Evolutionary conservation across 2,888 invertebrate genomes (phyloP), one percentile per base, ranked within the genome.

Genomic region (Aleiodes leptofemur): DNA sequence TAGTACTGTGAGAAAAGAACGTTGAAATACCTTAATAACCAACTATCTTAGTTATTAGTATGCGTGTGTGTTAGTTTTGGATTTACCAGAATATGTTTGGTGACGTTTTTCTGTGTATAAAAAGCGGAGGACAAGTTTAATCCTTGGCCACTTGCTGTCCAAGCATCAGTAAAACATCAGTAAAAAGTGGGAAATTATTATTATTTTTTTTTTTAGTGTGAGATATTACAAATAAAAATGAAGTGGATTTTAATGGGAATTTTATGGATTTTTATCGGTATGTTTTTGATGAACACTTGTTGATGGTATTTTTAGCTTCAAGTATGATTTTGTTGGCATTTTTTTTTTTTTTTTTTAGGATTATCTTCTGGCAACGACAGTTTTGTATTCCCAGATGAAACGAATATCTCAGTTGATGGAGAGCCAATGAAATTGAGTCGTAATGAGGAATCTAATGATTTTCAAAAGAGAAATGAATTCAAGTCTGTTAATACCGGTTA

Each of bases 311-410:
- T n/a, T 57, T 9, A 57, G 4, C 14, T 48, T 9, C 61, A 48
- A 16, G 55, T 56, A 5, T 4, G 34, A 56, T 53, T 34, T 11
- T 43, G 13, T 11, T 4, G 34, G 13, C 11, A 50, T 34, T 50
- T 43, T 50, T 66, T 8, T 16, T 23, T 23, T 23, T 23, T 23
- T 23, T 31, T 14, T 70, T 9, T 23, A n/a, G 61, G 72, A 76
- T 74, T 34, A 29, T 43, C 43, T 9, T 29, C 13, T 11, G 59
- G 69, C 48, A 50, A 64, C 23, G 66, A 50, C 34, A 34, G 66
- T 66, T 73, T 78, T 13, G 23, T 72, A 23, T 78, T 78, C 31
- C 77, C 78, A 9, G 78, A 73, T 14, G 61, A 76, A 23, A 11
- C 56, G 4, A 48, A 34, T 14, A 9, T 59, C 9, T 34, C 29